phyloP scores from a whole-genome alignment of 2,113 vertebrate genomes.

The Gasterosteus nipponicus region DNA sequence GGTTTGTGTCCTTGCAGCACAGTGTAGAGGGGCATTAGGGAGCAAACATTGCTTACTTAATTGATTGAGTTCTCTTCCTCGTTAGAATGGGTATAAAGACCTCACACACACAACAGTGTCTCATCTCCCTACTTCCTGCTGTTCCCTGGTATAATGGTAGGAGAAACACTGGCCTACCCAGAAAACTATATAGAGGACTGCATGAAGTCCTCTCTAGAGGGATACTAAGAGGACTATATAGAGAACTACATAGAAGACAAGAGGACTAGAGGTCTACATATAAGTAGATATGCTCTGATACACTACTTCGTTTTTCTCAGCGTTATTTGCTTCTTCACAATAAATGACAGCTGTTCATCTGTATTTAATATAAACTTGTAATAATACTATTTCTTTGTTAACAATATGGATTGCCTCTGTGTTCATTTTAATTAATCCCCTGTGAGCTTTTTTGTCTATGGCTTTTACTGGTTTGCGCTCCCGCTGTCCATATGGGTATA shows the following conservation, averaged over 20 bases:
- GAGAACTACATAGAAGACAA: no score
- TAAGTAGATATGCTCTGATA: not conserved
- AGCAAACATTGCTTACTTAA: conserved; percentile 12
- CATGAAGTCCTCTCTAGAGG: no score
- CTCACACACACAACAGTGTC: not conserved
- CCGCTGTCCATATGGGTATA: not conserved
- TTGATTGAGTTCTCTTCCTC: conserved; percentile 9
- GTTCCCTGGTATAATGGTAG: no score
- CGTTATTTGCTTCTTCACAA: not conserved
- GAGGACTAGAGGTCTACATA: no score
- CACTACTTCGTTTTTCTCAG: not conserved
- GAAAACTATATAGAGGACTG: not conserved
- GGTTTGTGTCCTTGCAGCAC: not conserved
- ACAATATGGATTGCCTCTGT: not conserved
- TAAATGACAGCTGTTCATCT: not conserved
- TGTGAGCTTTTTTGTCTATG: not conserved
- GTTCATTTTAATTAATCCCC: not conserved
- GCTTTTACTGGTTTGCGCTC: not conserved
- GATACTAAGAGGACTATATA: no score
- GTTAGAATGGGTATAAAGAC: not conserved
- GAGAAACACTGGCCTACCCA: no score
- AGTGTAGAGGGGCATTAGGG: not conserved
- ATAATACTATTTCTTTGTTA: not conserved
- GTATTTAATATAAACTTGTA: not conserved
- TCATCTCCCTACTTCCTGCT: not conserved